Percentiles rank a stretch among this genome's conserved stretches.
Evolutionary conservation across 2,888 invertebrate genomes (phyloP).

Genomic region (Piscicola geometra): DNA sequence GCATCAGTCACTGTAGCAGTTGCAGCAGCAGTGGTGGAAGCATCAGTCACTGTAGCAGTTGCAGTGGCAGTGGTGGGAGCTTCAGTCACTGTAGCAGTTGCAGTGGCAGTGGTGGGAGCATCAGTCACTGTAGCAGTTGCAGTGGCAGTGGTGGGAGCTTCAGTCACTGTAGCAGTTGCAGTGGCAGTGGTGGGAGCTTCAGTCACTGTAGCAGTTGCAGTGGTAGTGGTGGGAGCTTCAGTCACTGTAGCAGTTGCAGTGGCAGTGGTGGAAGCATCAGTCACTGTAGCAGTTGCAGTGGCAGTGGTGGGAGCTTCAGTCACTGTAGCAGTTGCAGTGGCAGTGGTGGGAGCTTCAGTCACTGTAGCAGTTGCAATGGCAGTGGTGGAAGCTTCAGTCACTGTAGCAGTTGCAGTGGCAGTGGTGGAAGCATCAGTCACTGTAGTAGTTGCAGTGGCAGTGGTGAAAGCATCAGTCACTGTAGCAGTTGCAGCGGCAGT

Average conservation of each 20-base stretch:
- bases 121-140: background rate
- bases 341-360: no score
- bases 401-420: background rate
- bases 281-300: background rate
- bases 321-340: background rate
- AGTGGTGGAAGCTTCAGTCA: no score
- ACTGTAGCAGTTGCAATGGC: no score
- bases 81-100: background rate
- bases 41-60: background rate
- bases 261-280: background rate
- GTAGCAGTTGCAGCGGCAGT: background rate
- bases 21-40: background rate
- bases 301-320: background rate
- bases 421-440: background rate
- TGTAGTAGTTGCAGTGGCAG: background rate
- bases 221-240: background rate
- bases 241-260: background rate
- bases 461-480: background rate
- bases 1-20: background rate
- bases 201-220: background rate
- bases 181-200: no score
- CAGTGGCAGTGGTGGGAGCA: background rate
- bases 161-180: no score
- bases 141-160: no score
- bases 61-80: background rate